Evolutionary conservation across 2,888 invertebrate species (phyloP).

Genomic region (Parnassius apollo): DNA sequence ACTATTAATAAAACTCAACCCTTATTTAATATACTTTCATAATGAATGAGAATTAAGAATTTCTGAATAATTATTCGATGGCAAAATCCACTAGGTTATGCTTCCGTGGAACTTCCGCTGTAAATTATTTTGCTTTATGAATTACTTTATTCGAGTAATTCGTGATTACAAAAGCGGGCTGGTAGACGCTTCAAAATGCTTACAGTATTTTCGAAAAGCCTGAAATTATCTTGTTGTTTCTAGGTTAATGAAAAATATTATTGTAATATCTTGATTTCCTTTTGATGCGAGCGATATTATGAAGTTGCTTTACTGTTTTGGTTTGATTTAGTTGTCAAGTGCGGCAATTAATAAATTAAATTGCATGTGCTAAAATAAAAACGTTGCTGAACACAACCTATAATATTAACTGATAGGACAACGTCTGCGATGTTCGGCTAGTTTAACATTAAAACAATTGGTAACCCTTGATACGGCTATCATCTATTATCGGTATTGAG

Average conservation of each 20-base stretch:
- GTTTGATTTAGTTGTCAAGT: too few species aligned
- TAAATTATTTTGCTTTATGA: not conserved
- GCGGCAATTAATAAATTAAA: too few species aligned
- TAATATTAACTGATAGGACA: too few species aligned
- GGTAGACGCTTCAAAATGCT: not conserved
- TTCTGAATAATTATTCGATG: conserved; percentile 16
- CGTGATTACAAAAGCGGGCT: not conserved
- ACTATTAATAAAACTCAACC: not conserved
- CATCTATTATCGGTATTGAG: too few species aligned
- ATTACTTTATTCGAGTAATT: not conserved
- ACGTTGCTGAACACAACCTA: too few species aligned
- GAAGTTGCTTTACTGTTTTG: too few species aligned
- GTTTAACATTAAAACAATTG: too few species aligned
- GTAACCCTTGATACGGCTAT: too few species aligned
- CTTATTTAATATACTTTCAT: conserved; percentile 1
- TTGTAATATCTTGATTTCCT: not conserved
- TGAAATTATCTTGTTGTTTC: not conserved
- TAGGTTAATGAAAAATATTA: not conserved
- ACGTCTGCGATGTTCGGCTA: too few species aligned
- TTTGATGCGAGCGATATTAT: too few species aligned
- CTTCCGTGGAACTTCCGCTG: too few species aligned
- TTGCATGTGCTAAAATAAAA: too few species aligned
- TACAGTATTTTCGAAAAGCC: not conserved
- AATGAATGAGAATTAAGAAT: conserved; percentile 2
- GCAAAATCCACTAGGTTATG: not conserved